A percentile compares a stretch with the other conserved stretches of the same genome.
These are phyloP conservation scores for Hapalemur alaotrensis DNA, from an alignment of 2,797 vertebrate genomes.

Conservation along the genomic window DNA sequence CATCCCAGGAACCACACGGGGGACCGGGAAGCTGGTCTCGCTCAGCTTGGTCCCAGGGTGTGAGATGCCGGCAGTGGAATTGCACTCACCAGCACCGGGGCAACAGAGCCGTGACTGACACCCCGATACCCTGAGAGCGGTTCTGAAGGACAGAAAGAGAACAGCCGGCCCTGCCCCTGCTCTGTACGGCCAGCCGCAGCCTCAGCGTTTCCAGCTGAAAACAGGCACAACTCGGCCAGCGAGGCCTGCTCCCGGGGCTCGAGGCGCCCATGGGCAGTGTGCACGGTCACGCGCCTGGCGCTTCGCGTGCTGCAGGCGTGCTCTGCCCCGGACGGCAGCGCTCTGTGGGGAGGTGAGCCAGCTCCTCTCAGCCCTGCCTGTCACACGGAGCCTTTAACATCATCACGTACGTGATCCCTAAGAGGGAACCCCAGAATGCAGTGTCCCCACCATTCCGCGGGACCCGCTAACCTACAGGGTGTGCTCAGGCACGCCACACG, in stretches of 20 bases:
- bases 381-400: accelerated
- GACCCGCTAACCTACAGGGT: background rate
- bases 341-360: accelerated
- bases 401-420: accelerated
- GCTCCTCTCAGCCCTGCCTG: background rate
- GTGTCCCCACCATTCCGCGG: no score
- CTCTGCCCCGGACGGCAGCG: background rate
- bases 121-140: background rate
- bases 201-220: background rate
- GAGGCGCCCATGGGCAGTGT: accelerated
- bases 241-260: no score
- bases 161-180: background rate
- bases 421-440: background rate
- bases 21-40: background rate
- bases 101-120: accelerated
- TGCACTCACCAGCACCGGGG: no score
- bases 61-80: background rate
- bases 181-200: background rate
- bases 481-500: accelerated
- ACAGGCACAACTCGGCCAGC: background rate
- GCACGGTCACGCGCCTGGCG: accelerated
- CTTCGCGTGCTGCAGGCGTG: accelerated
- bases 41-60: background rate
- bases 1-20: background rate
- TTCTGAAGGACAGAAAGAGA: background rate